phyloP scores from a whole-genome alignment of 2,888 invertebrate species.

The Phyllotreta striolata region DNA sequence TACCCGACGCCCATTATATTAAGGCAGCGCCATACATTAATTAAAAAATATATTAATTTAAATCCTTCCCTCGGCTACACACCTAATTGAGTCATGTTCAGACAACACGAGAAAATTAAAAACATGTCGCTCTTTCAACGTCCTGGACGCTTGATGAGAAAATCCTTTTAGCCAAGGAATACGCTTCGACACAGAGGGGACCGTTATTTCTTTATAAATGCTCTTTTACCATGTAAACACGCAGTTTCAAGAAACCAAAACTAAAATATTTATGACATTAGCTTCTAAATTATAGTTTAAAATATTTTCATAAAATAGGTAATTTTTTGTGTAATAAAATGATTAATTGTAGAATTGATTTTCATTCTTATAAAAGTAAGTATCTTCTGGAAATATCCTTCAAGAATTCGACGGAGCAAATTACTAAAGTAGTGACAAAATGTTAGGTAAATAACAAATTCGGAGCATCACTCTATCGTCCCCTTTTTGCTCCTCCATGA shows the following conservation, averaged over 20 bases:
- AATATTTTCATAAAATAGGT: too few relatives aligned
- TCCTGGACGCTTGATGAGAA: constrained; percentile 33
- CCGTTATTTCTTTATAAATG: constrained; percentile 6
- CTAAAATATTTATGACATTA: constrained; percentile 1
- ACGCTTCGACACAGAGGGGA: constrained; percentile 12
- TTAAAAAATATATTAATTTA: constrained; percentile 34
- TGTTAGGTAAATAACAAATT: neutral
- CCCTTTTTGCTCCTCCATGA: constrained; percentile 22
- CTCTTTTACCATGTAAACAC: neutral
- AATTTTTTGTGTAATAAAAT: too few relatives aligned
- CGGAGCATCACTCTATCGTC: constrained; percentile 9
- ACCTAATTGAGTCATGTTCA: constrained; percentile 35
- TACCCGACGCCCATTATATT: constrained; percentile 3
- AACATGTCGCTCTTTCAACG: constrained; percentile 31
- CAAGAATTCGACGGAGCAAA: too few relatives aligned
- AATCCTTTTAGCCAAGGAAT: constrained; percentile 32
- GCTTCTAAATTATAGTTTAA: too few relatives aligned
- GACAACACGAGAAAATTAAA: constrained; percentile 36
- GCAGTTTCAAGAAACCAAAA: neutral
- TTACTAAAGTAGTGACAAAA: neutral
- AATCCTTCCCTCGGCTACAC: constrained; percentile 34
- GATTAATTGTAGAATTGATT: too few relatives aligned
- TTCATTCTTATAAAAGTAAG: too few relatives aligned
- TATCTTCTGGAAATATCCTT: too few relatives aligned
- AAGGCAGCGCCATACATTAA: constrained; percentile 19